Evolutionary conservation across 2,113 vertebrate genomes (phyloP), one percentile per base, ranked within the genome.

Genomic region (Lasiurus cinereus): DNA sequence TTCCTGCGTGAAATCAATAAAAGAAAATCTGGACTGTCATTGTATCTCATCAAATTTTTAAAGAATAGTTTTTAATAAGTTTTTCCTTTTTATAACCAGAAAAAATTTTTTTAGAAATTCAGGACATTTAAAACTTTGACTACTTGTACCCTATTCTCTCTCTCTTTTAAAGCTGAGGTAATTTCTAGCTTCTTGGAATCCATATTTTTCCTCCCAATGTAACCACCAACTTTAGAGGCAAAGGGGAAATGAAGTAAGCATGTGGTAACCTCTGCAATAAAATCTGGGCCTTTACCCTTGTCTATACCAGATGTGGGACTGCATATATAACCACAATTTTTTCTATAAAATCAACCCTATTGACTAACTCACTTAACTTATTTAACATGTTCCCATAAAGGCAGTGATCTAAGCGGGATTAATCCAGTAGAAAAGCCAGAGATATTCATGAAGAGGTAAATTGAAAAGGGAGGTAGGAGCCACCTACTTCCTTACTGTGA

Each of bases 371-470:
- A 73, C 52, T 36, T 96, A 77, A 86, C 39, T 62, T 92, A n/a
- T 64, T 94, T 89, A 96, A 83, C 69, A 88, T 83, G 29, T 50
- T 88, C 95, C 33, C 39, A 74, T 39, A 74, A 72, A 24, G 69
- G 93, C 84, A 66, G 29, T 77, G 54, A 56, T 82, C 69, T 86
- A 22, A 52, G 33, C 74, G 93, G 54, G 22, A 86, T 89, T 79
- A 59, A 78, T 48, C 14, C 52, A 33, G 73, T 27, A 91, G 90
- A 59, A 89, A 83, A 90, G 36, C 0, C 10, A 88, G 54, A 83
- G 46, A 21, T 48, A 43, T 33, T 33, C 48, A 36, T 29, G 52
- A 80, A 83, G 48, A 69, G 6, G 12, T 29, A 69, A 73, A 39
- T 39, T 46, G 56, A 54, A 19, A 73, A 43, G 33, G 24, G 16